These are phyloP conservation scores for Microtus ochrogaster DNA, from an alignment of 2,113 vertebrate genomes.

Conservation along the genomic window DNA sequence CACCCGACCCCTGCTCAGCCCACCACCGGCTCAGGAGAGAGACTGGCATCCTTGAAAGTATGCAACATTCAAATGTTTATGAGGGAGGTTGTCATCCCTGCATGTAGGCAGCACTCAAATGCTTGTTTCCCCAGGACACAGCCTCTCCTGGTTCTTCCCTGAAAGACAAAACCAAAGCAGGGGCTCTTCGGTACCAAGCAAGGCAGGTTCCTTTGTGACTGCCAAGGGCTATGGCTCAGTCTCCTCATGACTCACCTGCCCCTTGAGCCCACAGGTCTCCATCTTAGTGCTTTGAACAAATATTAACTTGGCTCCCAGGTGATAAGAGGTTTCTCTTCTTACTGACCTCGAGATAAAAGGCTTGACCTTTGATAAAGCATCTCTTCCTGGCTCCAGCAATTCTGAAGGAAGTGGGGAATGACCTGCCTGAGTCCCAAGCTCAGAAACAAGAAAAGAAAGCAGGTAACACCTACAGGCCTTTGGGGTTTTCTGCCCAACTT, in stretches of 20 bases:
- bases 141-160: background rate
- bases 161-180: background rate
- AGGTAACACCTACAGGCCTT: background rate
- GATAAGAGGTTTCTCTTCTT: slow-evolving; percentile 62
- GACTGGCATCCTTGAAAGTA: background rate
- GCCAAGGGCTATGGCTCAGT: background rate
- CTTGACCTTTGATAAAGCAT: slow-evolving; percentile 65
- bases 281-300: slow-evolving; percentile 67
- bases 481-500: background rate
- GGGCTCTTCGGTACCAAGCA: background rate
- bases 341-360: slow-evolving; percentile 63
- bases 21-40: background rate
- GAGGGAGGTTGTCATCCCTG: background rate
- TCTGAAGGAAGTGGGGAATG: background rate
- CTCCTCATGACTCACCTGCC: background rate
- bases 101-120: background rate
- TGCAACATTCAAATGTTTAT: background rate
- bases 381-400: slow-evolving; percentile 33
- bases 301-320: slow-evolving; percentile 77
- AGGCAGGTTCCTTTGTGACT: background rate
- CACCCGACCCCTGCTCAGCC: background rate
- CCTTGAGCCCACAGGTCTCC: slow-evolving; percentile 46
- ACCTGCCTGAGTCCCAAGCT: background rate
- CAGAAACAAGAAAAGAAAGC: background rate
- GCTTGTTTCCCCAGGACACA: background rate